phyloP scores from a whole-genome alignment of 2,797 vertebrate species.

The Leucoraja ocellata region DNA sequence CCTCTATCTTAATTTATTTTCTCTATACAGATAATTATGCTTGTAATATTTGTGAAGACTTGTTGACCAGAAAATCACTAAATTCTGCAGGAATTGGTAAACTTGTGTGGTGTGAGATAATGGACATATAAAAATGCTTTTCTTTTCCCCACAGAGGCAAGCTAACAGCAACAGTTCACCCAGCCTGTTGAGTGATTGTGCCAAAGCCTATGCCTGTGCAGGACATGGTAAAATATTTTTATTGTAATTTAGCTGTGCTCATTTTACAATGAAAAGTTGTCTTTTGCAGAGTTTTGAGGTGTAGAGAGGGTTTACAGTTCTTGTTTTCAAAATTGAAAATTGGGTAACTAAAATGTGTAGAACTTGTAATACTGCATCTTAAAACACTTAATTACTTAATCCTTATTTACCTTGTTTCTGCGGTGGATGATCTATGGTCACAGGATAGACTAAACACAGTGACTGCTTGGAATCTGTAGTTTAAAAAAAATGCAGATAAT shows the following conservation, averaged over 20 bases:
- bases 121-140: conserved; percentile 33
- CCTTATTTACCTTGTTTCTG: background rate
- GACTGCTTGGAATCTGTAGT: no score
- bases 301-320: background rate
- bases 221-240: conserved; percentile 72
- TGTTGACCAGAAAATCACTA: background rate
- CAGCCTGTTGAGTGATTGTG: conserved; percentile 95
- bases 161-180: conserved; percentile 97
- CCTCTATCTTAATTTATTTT: no score
- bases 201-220: conserved; percentile 79
- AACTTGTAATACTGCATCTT: background rate
- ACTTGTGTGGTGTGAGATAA: background rate
- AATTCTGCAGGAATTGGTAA: background rate
- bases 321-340: background rate
- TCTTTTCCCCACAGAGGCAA: conserved; percentile 72
- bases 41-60: background rate
- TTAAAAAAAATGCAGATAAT: no score
- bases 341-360: background rate
- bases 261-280: background rate
- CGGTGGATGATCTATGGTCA: background rate
- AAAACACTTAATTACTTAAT: conserved; percentile 5
- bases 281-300: background rate
- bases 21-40: background rate
- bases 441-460: background rate
- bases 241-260: conserved; percentile 13